Evolutionary conservation across 2,113 vertebrate genomes (phyloP), one percentile per base, ranked within the genome.

Genomic region (Sarotherodon lohbergeri): DNA sequence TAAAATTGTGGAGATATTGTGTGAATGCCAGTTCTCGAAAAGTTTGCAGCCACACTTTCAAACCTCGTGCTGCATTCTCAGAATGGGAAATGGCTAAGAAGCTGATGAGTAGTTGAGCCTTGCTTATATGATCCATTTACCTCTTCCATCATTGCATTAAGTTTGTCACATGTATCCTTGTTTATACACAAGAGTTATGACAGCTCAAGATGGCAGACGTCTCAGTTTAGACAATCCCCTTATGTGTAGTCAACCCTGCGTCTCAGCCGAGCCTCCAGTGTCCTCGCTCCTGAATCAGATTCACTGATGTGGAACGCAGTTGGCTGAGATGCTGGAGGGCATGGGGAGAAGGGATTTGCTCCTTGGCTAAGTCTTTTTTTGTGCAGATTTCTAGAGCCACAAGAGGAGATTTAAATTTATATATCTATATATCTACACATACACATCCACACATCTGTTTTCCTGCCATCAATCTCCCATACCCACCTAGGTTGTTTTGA

Each of bases 61-160:
- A 80, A 80, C 73, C 29, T 32, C 16, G 12, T n/a, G 54, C 27
- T 63, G 48, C 68, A 59, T 86, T 73, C 61, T 78, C 36, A 2
- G 24, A 57, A 66, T 34, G 36, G 48, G 12, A 22, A 84, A 76
- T 55, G 59, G 93, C 90, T 81, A 83, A 91, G n/a, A 79, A 5
- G 80, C 54, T 86, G 88, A 56, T 54, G 63, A 57, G 82, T 80
- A 79, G 71, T 66, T 90, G 54, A 85, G 86, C 86, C 61, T 73
- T 41, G 55, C n/a, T 86, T 61, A 36, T 81, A 63, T 43, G 81
- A 85, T 90, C 52, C 79, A 83, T 89, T 93, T 82, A 68, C 57
- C 89, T 89, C 92, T 92, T 94, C 88, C 46, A 84, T 94, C 92
- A 95, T 95, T 90, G 92, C 86, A 95, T 95, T 95, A 94, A 76